Base-by-base conservation (phyloP, 1,140 invertebrate species). In the Ceratitis capitata region DNA sequence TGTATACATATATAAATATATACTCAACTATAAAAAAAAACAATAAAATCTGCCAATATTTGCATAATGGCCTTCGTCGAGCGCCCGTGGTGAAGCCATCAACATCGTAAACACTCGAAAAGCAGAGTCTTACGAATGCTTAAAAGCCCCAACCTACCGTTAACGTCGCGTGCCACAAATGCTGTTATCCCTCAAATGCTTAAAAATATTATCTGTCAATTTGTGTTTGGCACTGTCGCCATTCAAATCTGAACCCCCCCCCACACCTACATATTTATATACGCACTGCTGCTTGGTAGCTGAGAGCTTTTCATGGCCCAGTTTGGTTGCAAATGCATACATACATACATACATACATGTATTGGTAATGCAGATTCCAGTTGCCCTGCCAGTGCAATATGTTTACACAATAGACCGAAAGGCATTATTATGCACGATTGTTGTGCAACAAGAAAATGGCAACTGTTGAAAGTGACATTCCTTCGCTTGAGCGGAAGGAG, bases 121-220 rank as follows among this genome's bases (percentile, higher is more conserved):
- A 78, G 69, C 69, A 10, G 39, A 78, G 42, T 78, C 69, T 78
- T 78, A 45, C 69, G 39, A 45, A 45, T 45, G 14, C 69, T 45
- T 45, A 45, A 78, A 35, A 23, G 39, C 39, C 23, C 39, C 69
- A 6, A 78, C 64, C 35, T 16, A 26, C 16, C 3, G 10, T 69
- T 16, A 10, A 29, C 16, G 39, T 6, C 19, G 42, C 69, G n/a
- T 45, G 39, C 69, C 39, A 47, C 39, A 47, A 78, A 19, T 78
- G 69, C 69, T 45, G 69, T 78, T 51, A 64, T 78, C 61, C 78
- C 86, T 83, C 88, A 88, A 90, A 88, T 88, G 89, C 88, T 84
- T 56, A 90, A 90, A 90, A 90, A 89, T 90, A 90, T 90, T 89
- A 90, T 89, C 89, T 90, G 89, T 90, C 89, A 90, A 90, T 90